Base-by-base conservation (phyloP, 2,113 vertebrate species). In the Syngnathoides biaculeatus region DNA sequence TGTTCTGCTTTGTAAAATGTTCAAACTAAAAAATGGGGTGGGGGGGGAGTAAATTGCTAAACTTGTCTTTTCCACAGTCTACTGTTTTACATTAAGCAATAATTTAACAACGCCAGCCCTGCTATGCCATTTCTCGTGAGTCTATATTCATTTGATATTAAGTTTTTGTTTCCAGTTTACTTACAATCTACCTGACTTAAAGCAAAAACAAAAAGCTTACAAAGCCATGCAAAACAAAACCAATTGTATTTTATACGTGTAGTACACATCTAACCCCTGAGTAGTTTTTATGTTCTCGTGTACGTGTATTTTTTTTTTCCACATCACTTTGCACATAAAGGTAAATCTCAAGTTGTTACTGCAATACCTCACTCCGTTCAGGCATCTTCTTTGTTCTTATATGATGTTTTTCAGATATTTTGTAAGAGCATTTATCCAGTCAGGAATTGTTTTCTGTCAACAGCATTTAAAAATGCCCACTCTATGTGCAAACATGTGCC, bases 391-490 rank as follows among this genome's bases (percentile, higher is more conserved):
- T 75, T 50, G 22, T 80, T 84, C 70, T 80, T 79, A 73, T 81
- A 77, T 57, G 59, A 82, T 59, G 72, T 65, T 83, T 77, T 78
- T 84, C 84, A 74, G 78, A 71, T 74, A 79, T 88, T 85, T 88
- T 88, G 72, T 86, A 87, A 65, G 73, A 65, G 79, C 86, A 86
- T 86, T 82, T 87, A 86, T 80, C 58, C 74, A 79, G 83, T 89
- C 83, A 83, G 83, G 84, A 86, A 85, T 62, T 62, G 39, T 42
- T 77, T 65, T 82, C 55, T 69, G 62, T 72, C 78, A 80, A 88
- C 73, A 64, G 78, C 78, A 79, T 87, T 85, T 74, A 80, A 87
- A 88, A 87, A 87, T 87, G 87, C 87, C 87, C 87, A 81, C 75
- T 68, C 67, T 71, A 83, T 75, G 79, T 82, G 80, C 76, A 88